Base-by-base conservation (phyloP, 1,140 invertebrate genomes). In the Leptoteleia sp. region DNA sequence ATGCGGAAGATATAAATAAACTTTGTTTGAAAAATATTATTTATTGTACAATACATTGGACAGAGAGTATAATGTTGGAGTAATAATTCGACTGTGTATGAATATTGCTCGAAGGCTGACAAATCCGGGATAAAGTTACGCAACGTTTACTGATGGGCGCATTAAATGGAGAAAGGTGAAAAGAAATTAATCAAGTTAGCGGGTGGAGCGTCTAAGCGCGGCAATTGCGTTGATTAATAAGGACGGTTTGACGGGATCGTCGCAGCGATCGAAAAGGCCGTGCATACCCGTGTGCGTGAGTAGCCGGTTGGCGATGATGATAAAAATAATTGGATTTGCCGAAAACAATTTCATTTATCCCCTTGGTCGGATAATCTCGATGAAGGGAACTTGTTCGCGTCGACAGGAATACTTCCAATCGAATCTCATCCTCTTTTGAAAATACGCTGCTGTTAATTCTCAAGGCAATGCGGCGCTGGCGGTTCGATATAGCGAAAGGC, bases 261-360 rank as follows among this genome's bases (percentile, higher is more conserved):
- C 37, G 13, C 27, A 50, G 22, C 35, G n/a, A 54, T 50, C 40
- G 35, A 45, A 48, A 76, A 55, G n/a, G 16, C 13, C 17, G 57
- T 12, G 47, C 57, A 57, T 76, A 70, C n/a, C n/a, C n/a, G 37
- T 55, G 48, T 17, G 33, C 57, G 22, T 33, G 37, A 55, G 57
- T 43, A 50, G 59, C 65, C 40, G 37, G 37, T 72, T 67, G 47
- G 43, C 40, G 47, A 68, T 57, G 76, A 67, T 73, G 55, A 70
- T 73, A 57, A 72, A 79, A 75, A 73, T 79, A 79, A 79, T 79
- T 73, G 70, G 57, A 79, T 75, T 52, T 54, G 55, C 62, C 16
- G 57, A 70, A 73, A 79, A 79, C 68, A 73, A 79, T 75, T 79
- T 79, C 57, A 64, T 79, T 73, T 70, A 19, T 64, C 70, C 57